A percentile compares a stretch with the other conserved stretches of the same genome.
Evolutionary conservation across 2,888 invertebrate species (phyloP).

Genomic region (Omphaloscelis lunosa): DNA sequence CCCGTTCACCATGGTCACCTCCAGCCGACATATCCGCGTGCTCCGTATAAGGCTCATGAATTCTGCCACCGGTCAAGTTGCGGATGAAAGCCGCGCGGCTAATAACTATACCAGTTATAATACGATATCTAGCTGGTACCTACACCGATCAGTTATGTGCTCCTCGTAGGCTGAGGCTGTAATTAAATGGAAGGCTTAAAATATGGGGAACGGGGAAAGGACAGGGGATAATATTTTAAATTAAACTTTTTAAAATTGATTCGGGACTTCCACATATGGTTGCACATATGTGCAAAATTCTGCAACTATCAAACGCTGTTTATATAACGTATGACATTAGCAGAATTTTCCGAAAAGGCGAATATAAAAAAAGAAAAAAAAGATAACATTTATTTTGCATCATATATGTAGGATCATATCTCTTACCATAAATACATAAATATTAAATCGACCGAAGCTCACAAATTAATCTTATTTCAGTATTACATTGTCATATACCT

Average conservation of each 20-base stretch:
- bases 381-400: too few species aligned
- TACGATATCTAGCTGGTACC: conserved; percentile 58
- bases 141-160: conserved; percentile 53
- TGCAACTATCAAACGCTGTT: too few species aligned
- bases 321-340: too few species aligned
- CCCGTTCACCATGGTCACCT: conserved; percentile 68
- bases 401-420: too few species aligned
- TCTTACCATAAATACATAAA: too few species aligned
- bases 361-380: too few species aligned
- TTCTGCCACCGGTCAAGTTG: conserved; percentile 84
- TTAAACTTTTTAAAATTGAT: neutral
- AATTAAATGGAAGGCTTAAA: conserved; percentile 39
- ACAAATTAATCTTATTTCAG: too few species aligned
- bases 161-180: conserved; percentile 10
- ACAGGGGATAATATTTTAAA: neutral
- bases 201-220: neutral
- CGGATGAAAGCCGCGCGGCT: conserved; percentile 83
- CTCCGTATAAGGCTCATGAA: conserved; percentile 81
- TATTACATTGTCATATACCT: too few species aligned
- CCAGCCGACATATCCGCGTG: conserved; percentile 76
- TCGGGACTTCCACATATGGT: too few species aligned
- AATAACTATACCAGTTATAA: conserved; percentile 78
- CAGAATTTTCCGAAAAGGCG: too few species aligned
- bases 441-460: too few species aligned
- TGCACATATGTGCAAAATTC: too few species aligned